A percentile compares a stretch with the other conserved stretches of the same genome.
phyloP scores from a whole-genome alignment of 2,888 invertebrate genomes.

The Ctena decussata region DNA sequence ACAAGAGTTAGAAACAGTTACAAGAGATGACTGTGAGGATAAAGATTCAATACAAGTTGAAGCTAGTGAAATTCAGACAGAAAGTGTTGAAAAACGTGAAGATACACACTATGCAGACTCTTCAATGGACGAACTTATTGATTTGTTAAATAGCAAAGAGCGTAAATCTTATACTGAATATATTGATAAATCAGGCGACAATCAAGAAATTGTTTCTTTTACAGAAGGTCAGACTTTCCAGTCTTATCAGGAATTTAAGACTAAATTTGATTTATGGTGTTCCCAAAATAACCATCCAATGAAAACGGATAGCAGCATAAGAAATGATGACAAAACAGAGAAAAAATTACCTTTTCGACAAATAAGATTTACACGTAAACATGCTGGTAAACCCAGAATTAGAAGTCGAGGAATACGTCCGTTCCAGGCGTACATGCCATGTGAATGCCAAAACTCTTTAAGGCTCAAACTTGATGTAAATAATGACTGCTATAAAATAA shows the following conservation, averaged over 20 bases:
- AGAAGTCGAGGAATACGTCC: not conserved
- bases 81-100: not conserved
- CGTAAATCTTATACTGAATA: not conserved
- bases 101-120: not conserved
- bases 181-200: not conserved
- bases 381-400: slow-evolving; percentile 18
- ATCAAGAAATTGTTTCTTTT: not conserved
- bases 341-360: not conserved
- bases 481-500: not conserved
- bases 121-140: slow-evolving; percentile 4
- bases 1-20: no score
- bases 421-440: not conserved
- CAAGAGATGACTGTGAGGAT: no score
- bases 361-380: slow-evolving; percentile 8
- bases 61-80: not conserved
- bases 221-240: not conserved
- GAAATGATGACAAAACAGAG: not conserved
- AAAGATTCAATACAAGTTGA: no score
- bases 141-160: not conserved
- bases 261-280: not conserved
- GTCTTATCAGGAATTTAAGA: not conserved
- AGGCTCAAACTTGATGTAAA: not conserved
- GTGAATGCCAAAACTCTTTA: not conserved
- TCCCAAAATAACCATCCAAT: not conserved
- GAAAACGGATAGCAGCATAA: slow-evolving; percentile 1